Evolutionary conservation across 2,113 vertebrate species (phyloP).

Genomic region (Barnardius zonarius): DNA sequence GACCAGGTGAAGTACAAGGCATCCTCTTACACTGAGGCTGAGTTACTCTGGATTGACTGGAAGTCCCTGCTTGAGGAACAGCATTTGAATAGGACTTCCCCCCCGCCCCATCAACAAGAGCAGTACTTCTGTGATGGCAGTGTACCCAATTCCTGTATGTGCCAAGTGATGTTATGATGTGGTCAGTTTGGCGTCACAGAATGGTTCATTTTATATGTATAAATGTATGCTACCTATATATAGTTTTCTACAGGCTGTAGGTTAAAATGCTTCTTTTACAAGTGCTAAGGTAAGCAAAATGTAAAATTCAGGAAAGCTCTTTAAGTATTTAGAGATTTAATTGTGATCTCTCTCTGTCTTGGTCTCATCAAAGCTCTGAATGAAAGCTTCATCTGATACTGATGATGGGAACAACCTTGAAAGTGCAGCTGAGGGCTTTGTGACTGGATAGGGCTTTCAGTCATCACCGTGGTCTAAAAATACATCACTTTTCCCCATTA

Average conservation of each 20-base stretch:
- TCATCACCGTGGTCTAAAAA: background rate
- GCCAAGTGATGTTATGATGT: background rate
- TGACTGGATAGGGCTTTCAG: background rate
- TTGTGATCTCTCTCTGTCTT: background rate
- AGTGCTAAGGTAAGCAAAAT: background rate
- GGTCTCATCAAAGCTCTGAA: background rate
- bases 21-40: fast-evolving
- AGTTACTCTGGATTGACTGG: background rate
- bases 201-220: background rate
- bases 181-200: background rate
- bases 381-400: background rate
- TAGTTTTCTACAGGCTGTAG: background rate
- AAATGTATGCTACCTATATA: background rate
- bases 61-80: background rate
- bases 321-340: background rate
- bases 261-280: background rate
- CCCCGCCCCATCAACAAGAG: background rate
- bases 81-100: background rate
- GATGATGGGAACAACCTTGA: background rate
- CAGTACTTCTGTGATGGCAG: background rate
- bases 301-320: background rate
- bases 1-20: background rate
- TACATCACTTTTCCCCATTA: background rate
- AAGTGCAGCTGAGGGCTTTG: background rate
- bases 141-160: background rate